Base-by-base conservation (phyloP, 2,113 vertebrate genomes). In the Coturnix japonica region DNA sequence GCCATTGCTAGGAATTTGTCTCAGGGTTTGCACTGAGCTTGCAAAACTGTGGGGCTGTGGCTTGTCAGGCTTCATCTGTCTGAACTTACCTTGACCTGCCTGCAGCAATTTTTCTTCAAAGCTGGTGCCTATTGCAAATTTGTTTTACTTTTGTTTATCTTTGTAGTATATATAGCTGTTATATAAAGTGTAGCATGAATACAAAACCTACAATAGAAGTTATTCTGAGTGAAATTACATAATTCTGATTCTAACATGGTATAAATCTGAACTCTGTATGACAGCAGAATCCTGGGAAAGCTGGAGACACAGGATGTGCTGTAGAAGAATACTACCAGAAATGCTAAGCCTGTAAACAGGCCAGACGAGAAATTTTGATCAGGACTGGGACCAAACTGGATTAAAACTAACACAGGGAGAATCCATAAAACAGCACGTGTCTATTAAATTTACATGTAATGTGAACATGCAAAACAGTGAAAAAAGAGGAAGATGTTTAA, bases 1-100 rank as follows among this genome's bases (percentile, higher is more conserved):
- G 8, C 5, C 3, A 3, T 64, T 44, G 16, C 25, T 25, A 54
- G 18, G 20, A 49, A 23, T 2, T 78, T 28, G 47, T 30, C 28
- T 74, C 8, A 63, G 26, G 5, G 7, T 72, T 74, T 59, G 30
- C 19, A 53, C 17, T 35, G 57, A 72, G n/a, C 75, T 72, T 83
- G 11, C 14, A 69, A 84, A 41, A 15, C 5, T 1, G 0, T 0
- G 1, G 13, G 28, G 39, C 26, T 44, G 15, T 61, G 77, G 18
- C 9, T 49, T 70, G 11, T 70, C 15, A 59, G 22, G 3, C 3
- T 21, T 71, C 26, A 31, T 54, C 51, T 54, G 28, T 77, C 20
- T 85, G 51, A 87, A 33, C 5, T 41, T 71, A 9, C 44, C 37
- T 47, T 63, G n/a, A 66, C 20, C 5, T 37, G 28, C 35, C 28